Evolutionary conservation across 1,140 invertebrate species (phyloP).

Genomic region (Drosophila guanche): DNA sequence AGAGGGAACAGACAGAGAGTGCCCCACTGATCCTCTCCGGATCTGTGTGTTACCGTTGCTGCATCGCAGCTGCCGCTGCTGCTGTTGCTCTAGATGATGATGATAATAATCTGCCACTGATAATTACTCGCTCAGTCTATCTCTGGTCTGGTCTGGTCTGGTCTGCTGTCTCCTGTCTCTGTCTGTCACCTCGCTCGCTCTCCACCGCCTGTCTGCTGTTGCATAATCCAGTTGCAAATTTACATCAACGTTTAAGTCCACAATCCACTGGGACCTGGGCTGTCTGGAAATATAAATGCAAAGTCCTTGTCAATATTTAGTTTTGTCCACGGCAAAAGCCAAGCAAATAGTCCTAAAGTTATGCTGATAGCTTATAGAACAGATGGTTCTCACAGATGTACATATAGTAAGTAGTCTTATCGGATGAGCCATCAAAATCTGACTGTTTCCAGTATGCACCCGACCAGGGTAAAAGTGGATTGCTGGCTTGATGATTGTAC

Average conservation of each 20-base stretch:
- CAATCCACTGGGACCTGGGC: constrained; percentile 23
- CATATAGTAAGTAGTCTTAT: constrained; percentile 11
- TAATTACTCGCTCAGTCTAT: constrained; percentile 58
- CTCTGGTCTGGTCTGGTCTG: constrained; percentile 15
- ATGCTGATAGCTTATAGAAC: constrained; percentile 10
- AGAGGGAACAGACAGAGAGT: constrained; percentile 16
- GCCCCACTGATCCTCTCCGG: constrained; percentile 19
- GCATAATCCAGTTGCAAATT: constrained; percentile 49
- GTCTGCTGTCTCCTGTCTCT: not conserved
- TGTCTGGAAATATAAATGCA: constrained; percentile 23
- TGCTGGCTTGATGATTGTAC: not conserved
- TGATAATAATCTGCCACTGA: constrained; percentile 73
- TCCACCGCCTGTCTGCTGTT: constrained; percentile 42
- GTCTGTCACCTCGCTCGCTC: constrained; percentile 13
- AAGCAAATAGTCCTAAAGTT: constrained; percentile 8
- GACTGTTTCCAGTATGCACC: constrained; percentile 37
- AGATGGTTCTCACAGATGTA: constrained; percentile 1
- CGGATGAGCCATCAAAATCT: constrained; percentile 5
- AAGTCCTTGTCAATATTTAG: constrained; percentile 32
- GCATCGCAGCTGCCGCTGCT: constrained; percentile 33
- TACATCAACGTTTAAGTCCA: constrained; percentile 27
- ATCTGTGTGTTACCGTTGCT: constrained; percentile 23
- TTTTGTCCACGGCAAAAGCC: not conserved
- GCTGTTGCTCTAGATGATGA: not conserved
- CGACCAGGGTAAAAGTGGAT: not conserved